phyloP scores from a whole-genome alignment of 2,113 vertebrate species.

The Amazona guildingii region DNA sequence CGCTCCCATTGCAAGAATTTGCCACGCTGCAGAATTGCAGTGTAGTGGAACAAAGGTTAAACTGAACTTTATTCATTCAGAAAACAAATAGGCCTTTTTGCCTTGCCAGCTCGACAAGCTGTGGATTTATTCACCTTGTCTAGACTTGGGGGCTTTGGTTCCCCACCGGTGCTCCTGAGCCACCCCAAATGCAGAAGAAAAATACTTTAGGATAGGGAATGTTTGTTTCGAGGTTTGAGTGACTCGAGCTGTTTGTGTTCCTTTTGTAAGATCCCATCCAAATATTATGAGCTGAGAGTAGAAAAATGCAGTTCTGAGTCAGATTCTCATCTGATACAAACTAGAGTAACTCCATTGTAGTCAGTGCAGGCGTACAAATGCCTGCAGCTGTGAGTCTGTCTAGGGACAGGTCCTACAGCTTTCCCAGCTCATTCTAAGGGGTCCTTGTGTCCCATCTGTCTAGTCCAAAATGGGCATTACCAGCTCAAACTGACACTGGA shows the following conservation, averaged over 20 bases:
- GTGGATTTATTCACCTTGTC: background rate
- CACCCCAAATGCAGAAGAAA: background rate
- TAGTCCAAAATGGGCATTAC: background rate
- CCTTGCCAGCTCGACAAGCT: background rate
- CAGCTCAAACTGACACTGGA: background rate
- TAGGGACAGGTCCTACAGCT: background rate
- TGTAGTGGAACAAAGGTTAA: conserved; percentile 27
- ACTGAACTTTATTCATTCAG: conserved; percentile 22
- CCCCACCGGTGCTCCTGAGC: background rate
- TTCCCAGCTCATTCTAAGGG: background rate
- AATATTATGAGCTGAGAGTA: background rate
- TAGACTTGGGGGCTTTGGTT: background rate
- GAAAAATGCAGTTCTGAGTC: background rate
- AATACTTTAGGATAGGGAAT: background rate
- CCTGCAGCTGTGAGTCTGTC: background rate
- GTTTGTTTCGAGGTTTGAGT: background rate
- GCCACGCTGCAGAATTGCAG: background rate
- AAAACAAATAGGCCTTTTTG: conserved; percentile 11
- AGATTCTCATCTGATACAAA: background rate
- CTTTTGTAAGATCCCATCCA: background rate
- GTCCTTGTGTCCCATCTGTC: background rate
- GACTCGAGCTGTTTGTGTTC: background rate
- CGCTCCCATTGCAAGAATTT: background rate
- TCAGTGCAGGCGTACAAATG: accelerated
- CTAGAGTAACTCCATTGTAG: background rate